Evolutionary conservation across 2,888 invertebrate species (phyloP).

Genomic region (Epirrhoe alternata): DNA sequence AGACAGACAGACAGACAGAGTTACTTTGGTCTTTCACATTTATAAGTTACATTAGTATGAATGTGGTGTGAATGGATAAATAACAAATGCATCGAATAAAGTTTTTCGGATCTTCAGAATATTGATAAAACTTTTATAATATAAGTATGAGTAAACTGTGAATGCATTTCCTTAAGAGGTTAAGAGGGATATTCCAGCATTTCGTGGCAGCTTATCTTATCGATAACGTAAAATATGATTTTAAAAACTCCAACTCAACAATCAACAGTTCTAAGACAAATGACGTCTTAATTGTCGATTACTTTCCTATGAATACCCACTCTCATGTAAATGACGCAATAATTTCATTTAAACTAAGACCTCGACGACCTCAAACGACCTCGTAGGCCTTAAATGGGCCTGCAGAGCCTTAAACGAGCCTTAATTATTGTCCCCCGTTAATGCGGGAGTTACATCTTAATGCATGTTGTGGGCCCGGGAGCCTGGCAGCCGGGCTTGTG

Average conservation of each 20-base stretch:
- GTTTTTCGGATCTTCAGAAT: too few species aligned
- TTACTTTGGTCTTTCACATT: too few species aligned
- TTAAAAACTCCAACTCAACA: background rate
- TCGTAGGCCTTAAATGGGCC: conserved; percentile 14
- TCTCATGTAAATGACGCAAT: conserved; percentile 30
- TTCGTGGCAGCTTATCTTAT: too few species aligned
- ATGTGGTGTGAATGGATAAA: too few species aligned
- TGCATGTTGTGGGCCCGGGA: conserved; percentile 2
- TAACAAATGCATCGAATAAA: too few species aligned
- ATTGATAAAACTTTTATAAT: too few species aligned
- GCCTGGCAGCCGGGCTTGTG: conserved; percentile 1
- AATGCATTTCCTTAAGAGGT: too few species aligned
- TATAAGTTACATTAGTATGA: too few species aligned
- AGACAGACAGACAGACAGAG: too few species aligned
- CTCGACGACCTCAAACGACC: conserved; percentile 21
- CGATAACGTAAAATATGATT: background rate
- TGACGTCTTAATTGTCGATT: conserved; percentile 27
- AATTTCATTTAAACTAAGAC: conserved; percentile 30
- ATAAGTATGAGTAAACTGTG: too few species aligned
- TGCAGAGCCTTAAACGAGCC: conserved; percentile 14
- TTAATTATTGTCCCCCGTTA: conserved; percentile 15
- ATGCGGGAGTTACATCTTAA: conserved; percentile 10
- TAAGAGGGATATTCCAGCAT: too few species aligned
- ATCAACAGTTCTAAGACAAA: conserved; percentile 1
- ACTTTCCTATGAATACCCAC: conserved; percentile 24